Evolutionary conservation across 2,797 vertebrate species (phyloP), one percentile per base, ranked within the genome.

Genomic region (Chanos chanos): DNA sequence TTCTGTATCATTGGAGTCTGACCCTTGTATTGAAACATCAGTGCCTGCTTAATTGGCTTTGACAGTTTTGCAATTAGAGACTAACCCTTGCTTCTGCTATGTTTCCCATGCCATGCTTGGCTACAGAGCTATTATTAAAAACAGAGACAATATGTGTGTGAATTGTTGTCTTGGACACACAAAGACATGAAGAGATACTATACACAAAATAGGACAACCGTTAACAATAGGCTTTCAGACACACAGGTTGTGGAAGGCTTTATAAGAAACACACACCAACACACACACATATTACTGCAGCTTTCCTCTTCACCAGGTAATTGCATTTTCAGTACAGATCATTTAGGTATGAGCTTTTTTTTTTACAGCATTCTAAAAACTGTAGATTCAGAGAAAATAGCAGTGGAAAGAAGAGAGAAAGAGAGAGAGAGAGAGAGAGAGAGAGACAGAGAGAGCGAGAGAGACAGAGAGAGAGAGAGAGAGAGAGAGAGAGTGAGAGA

Each of bases 191-290:
- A 74, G 68, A 34, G 76, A 64, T 37, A 61, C 65, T 55, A 39
- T 58, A 67, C 70, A 79, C 79, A 77, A 68, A 3, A 73, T 79
- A 74, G 65, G 13, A 67, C 76, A 67, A 77, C 58, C 53, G 67
- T 76, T 57, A 18, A 4, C 0, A 25, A 40, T 44, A 76, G 78
- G n/a, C n/a, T n/a, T n/a, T n/a, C n/a, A n/a, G n/a, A n/a, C n/a
- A n/a, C n/a, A n/a, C n/a, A n/a, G n/a, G n/a, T n/a, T 76, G 68
- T 60, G 70, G 72, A 62, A 67, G 64, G 63, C 51, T 75, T 67
- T 65, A 76, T 68, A 65, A 41, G 55, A 37, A 36, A 15, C 13
- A 25, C 36, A 21, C 36, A 28, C n/a, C n/a, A n/a, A n/a, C n/a
- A n/a, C n/a, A n/a, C n/a, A n/a, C n/a, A n/a, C n/a, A n/a, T n/a